A percentile compares a stretch with the other conserved stretches of the same genome.
phyloP scores from a whole-genome alignment of 2,888 invertebrate genomes.

The Hydraecia micacea region DNA sequence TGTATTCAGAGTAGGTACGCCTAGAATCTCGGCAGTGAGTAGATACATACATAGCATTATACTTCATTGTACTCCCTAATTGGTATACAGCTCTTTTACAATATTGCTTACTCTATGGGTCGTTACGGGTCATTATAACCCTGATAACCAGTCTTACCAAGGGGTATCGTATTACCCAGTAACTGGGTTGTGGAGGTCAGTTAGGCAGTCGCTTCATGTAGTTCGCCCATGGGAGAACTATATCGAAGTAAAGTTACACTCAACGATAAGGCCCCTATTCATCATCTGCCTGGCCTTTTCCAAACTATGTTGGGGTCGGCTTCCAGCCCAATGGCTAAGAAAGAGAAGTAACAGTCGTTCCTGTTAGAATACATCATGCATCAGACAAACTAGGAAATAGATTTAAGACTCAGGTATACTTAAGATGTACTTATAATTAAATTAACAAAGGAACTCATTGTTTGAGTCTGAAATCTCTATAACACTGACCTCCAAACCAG shows the following conservation, averaged over 20 bases:
- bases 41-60: background rate
- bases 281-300: no score
- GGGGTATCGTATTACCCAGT: no score
- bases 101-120: background rate
- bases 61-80: background rate
- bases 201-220: no score
- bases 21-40: background rate
- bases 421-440: background rate
- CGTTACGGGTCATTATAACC: no score
- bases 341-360: background rate
- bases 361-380: background rate
- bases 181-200: no score
- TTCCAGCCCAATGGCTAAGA: no score
- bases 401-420: no score
- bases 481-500: conserved; percentile 1
- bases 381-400: background rate
- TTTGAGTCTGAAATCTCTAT: background rate
- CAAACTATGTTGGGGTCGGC: no score
- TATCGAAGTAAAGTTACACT: no score
- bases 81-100: background rate
- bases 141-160: no score
- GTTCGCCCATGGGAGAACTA: no score
- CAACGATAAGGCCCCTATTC: no score
- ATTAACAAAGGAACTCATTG: background rate
- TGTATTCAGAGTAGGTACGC: background rate